Evolutionary conservation across 2,113 vertebrate genomes (phyloP).

Genomic region (Raphicerus campestris): DNA sequence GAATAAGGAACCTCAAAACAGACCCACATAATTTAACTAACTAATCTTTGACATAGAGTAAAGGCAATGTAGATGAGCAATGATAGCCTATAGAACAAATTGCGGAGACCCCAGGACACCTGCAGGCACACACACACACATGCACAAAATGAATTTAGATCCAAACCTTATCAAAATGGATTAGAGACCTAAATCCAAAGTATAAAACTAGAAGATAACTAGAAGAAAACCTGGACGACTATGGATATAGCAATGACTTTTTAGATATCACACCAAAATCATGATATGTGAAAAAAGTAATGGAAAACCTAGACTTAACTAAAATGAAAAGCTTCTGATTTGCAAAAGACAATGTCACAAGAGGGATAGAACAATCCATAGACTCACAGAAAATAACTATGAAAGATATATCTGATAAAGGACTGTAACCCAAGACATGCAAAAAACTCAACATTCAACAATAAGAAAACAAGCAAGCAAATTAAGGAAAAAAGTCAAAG

Average conservation of each 20-base stretch:
- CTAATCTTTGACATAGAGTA: neutral
- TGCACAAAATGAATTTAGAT: neutral
- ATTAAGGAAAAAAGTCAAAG: neutral
- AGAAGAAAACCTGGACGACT: neutral
- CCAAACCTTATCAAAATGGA: neutral
- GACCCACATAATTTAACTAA: neutral
- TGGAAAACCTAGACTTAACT: neutral
- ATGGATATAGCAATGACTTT: too few species aligned
- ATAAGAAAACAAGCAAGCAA: neutral
- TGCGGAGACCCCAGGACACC: neutral
- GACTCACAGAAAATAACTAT: neutral
- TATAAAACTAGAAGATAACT: neutral
- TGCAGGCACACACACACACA: neutral
- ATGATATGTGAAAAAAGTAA: neutral
- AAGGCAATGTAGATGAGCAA: neutral
- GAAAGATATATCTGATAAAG: neutral
- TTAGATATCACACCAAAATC: neutral
- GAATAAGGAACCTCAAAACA: neutral
- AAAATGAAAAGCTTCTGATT: neutral
- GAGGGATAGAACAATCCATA: neutral
- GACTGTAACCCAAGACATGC: neutral
- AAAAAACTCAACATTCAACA: neutral
- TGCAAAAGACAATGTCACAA: neutral
- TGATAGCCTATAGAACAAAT: neutral
- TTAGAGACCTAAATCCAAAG: neutral